Percentiles rank a stretch among this genome's conserved stretches.
Conservation (phyloP, 2,113 vertebrate species). For the Onychorhynchus coronatus region DNA sequence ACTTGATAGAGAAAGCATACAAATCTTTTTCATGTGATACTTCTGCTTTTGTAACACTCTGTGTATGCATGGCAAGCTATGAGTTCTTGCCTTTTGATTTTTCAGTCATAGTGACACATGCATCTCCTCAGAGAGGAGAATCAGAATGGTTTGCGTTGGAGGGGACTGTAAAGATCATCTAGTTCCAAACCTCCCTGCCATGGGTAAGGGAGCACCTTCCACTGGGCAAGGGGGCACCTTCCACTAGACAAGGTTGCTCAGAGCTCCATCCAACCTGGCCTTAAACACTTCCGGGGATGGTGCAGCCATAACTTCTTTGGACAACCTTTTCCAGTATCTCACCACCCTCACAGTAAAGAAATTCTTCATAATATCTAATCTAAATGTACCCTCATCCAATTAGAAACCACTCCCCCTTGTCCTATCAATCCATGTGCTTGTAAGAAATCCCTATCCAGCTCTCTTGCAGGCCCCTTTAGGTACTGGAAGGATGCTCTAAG, state of each 20-base stretch:
- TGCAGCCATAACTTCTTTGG: neutral
- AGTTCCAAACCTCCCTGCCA: fast-evolving
- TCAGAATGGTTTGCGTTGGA: neutral
- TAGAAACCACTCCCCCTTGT: neutral
- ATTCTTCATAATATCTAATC: neutral
- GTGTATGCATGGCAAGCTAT: neutral
- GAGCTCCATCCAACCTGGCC: neutral
- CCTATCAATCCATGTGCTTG: neutral
- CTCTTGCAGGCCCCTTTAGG: neutral
- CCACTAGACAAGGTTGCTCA: neutral
- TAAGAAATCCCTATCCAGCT: neutral
- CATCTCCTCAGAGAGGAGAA: neutral
- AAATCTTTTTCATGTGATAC: neutral
- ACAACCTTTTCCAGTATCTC: neutral
- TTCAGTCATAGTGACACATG: neutral
- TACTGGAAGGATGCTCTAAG: neutral
- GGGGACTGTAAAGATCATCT: neutral
- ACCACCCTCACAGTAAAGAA: neutral
- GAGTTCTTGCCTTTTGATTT: neutral
- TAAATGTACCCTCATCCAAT: neutral
- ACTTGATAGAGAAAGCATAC: neutral
- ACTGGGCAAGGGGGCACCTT: neutral
- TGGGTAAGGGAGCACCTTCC: neutral
- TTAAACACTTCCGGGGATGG: neutral
- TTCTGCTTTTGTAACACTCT: neutral